A percentile compares a stretch with the other conserved stretches of the same genome.
Evolutionary conservation across 1,140 invertebrate species (phyloP).

Genomic region (Ylistrum balloti): DNA sequence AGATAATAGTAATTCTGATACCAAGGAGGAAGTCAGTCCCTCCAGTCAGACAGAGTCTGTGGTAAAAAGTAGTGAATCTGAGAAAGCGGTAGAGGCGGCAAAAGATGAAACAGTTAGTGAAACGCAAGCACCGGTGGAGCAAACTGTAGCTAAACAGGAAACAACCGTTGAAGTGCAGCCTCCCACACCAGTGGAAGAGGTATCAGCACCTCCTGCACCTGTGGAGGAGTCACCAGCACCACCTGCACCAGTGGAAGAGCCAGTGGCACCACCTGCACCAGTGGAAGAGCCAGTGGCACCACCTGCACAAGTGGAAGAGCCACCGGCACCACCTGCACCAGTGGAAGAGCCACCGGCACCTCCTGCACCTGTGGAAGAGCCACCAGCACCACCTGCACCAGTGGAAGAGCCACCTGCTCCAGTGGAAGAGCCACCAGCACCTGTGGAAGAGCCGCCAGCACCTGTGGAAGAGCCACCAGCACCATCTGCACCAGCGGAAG

Average conservation of each 20-base stretch:
- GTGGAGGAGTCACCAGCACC: constrained; percentile 15
- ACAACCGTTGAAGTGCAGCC: neutral
- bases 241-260: neutral
- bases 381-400: constrained; percentile 1
- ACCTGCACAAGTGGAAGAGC: neutral
- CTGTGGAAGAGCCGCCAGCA: too few relatives aligned
- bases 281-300: neutral
- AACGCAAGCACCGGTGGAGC: neutral
- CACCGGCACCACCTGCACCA: neutral
- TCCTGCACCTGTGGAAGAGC: constrained; percentile 1
- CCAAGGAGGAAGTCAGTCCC: constrained; percentile 16
- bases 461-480: constrained; percentile 29
- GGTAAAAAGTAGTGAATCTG: constrained; percentile 8
- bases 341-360: neutral
- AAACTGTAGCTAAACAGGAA: neutral
- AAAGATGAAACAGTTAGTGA: constrained; percentile 13
- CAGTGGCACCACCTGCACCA: neutral
- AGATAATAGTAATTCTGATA: constrained; percentile 40
- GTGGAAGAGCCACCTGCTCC: neutral
- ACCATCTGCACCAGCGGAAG: constrained; percentile 12
- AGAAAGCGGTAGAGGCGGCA: neutral
- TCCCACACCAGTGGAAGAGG: neutral
- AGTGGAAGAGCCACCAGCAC: neutral
- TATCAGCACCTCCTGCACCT: too few relatives aligned
- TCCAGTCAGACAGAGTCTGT: neutral